phyloP scores from a whole-genome alignment of 2,888 invertebrate species.

The Oxytorus armatus region DNA sequence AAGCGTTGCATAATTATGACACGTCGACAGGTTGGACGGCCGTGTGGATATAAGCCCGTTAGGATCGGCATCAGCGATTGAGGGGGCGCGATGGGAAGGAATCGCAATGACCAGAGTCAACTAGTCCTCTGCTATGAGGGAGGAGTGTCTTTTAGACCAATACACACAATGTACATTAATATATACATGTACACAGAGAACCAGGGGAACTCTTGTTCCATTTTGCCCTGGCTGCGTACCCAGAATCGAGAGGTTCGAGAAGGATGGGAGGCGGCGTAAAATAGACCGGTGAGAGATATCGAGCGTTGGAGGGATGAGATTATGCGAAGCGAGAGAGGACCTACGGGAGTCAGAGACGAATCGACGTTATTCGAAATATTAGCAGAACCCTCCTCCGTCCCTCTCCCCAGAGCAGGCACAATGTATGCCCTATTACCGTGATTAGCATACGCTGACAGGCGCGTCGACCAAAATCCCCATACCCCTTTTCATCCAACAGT shows the following conservation, averaged over 20 bases:
- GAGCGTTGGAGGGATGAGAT: slow-evolving; percentile 51
- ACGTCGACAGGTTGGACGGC: slow-evolving; percentile 48
- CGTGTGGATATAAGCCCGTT: slow-evolving; percentile 20
- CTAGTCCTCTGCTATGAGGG: slow-evolving; percentile 30
- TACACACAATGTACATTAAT: slow-evolving; percentile 14
- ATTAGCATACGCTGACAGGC: slow-evolving; percentile 83
- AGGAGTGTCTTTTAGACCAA: slow-evolving; percentile 28
- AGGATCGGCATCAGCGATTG: slow-evolving; percentile 13
- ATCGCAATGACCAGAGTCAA: slow-evolving; percentile 45
- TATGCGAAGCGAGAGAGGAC: slow-evolving; percentile 36
- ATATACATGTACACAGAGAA: slow-evolving; percentile 11
- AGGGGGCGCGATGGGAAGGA: slow-evolving; percentile 23
- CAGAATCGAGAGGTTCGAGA: slow-evolving; percentile 31
- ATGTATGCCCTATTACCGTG: slow-evolving; percentile 82
- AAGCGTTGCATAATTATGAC: slow-evolving; percentile 63
- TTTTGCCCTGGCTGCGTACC: slow-evolving; percentile 27
- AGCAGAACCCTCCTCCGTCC: slow-evolving; percentile 75
- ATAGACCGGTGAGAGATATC: slow-evolving; percentile 46
- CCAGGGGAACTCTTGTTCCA: slow-evolving; percentile 18
- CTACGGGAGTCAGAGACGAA: slow-evolving; percentile 69
- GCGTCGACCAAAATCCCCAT: slow-evolving; percentile 67
- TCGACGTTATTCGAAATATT: slow-evolving; percentile 82
- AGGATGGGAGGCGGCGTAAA: slow-evolving; percentile 26
- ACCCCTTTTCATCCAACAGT: no score
- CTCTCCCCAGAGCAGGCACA: slow-evolving; percentile 73